Percentiles rank a stretch among this genome's conserved stretches.
These are phyloP conservation scores for Sycophaga agraensis DNA, from an alignment of 1,140 invertebrate species.

Conservation along the genomic window DNA sequence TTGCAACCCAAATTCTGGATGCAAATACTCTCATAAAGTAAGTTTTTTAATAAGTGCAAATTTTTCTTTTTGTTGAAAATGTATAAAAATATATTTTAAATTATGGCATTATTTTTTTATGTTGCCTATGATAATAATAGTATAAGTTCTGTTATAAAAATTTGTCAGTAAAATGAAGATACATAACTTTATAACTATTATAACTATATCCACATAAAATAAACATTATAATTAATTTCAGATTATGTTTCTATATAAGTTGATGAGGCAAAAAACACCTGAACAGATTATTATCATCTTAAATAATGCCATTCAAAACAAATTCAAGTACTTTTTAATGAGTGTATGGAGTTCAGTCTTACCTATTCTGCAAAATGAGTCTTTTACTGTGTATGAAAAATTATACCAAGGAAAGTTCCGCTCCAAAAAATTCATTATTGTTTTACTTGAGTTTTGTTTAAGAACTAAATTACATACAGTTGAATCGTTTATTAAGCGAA, in stretches of 20 bases:
- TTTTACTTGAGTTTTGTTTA: constrained; percentile 2
- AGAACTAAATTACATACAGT: neutral
- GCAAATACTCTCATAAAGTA: constrained; percentile 13
- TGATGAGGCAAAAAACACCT: neutral
- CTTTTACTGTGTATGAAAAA: constrained; percentile 4
- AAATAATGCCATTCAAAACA: neutral
- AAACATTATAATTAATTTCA: constrained; percentile 3
- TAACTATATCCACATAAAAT: neutral
- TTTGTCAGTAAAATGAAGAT: no score
- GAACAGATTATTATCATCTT: neutral
- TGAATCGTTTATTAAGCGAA: constrained; percentile 3
- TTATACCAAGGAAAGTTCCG: neutral
- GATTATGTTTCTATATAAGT: neutral
- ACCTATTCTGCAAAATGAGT: neutral
- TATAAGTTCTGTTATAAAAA: no score
- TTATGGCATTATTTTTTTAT: no score
- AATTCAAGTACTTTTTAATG: constrained; percentile 7
- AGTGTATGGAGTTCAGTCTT: neutral
- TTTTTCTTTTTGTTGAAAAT: no score
- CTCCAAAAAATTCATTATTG: neutral
- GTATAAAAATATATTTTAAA: no score
- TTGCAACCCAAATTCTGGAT: neutral
- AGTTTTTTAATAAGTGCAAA: no score
- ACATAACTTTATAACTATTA: no score
- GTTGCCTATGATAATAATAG: no score